Evolutionary conservation across 2,113 vertebrate species (phyloP), one percentile per base, ranked within the genome.

Genomic region (Triplophysa dalaica): DNA sequence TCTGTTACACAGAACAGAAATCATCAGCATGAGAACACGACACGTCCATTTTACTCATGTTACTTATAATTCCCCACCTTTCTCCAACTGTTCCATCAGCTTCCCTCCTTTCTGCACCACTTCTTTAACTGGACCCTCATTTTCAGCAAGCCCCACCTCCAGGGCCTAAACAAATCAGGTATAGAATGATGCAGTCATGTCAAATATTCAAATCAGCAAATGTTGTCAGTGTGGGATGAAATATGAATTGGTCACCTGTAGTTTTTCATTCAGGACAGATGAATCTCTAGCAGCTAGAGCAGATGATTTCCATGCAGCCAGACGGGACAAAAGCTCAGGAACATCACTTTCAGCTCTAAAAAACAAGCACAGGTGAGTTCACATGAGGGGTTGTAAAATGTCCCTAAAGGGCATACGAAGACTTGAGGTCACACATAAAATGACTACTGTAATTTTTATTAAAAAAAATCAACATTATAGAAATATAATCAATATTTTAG

Each of bases 61-160:
- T 63, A 11, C 0, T 2, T 19, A 26, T 14, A 45, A 78, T 43
- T 7, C 60, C 63, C 77, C 91, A 99, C 98, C 96, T 92, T 93
- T 95, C 87, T 92, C 93, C 87, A 95, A 88, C 84, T 95, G 93
- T 50, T 95, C 94, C 85, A 93, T 84, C 81, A 98, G 78, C 56
- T 74, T 80, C 48, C 93, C 92, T 78, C 92, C 96, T 24, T 82
- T 92, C 73, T 83, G 89, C 9, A 88, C 90, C 83, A 95, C 76
- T 33, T 95, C 92, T 74, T 88, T 87, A 21, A 95, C 83, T 13
- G 76, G 84, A 6, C 79, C 88, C 38, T 89, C 92, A 87, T 90
- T 95, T 80, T 91, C 93, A 48, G 12, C 10, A 54, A 89, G 92
- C 78, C 95, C 93, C 81, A 85, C 87, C 88, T 96, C 93, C 65